A percentile compares a stretch with the other conserved stretches of the same genome.
Evolutionary conservation across 2,888 invertebrate species (phyloP).

Genomic region (Pimpla rufipes): DNA sequence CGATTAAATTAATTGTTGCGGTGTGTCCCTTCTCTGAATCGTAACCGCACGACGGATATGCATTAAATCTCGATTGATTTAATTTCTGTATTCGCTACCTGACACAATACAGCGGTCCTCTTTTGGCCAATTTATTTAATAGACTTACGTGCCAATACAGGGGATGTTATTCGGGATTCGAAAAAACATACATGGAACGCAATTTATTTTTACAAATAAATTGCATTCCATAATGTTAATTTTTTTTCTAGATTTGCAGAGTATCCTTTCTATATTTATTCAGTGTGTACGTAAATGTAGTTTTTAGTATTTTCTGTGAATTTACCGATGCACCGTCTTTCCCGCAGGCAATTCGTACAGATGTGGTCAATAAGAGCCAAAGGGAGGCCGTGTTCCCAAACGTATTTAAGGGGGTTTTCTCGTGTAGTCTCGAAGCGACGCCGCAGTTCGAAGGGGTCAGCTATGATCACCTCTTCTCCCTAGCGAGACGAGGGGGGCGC

Average conservation of each 20-base stretch:
- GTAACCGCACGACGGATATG: background rate
- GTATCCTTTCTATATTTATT: too few relatives aligned
- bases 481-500: conserved; percentile 31
- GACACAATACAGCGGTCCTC: background rate
- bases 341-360: conserved; percentile 25
- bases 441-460: conserved; percentile 49
- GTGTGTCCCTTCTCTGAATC: background rate
- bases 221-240: too few relatives aligned
- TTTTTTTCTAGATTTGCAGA: too few relatives aligned
- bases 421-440: conserved; percentile 13
- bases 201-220: too few relatives aligned
- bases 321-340: background rate
- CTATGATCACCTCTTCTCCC: conserved; percentile 19
- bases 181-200: too few relatives aligned
- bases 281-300: too few relatives aligned
- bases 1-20: conserved; percentile 23
- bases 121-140: background rate
- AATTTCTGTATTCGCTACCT: background rate
- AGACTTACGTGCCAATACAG: background rate
- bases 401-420: conserved; percentile 52
- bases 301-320: background rate
- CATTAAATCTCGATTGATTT: conserved; percentile 41
- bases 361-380: conserved; percentile 10
- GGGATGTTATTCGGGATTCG: background rate
- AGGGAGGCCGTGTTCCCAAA: conserved; percentile 1